These are phyloP conservation scores for Drosophila arawakana DNA, from an alignment of 1,140 invertebrate species.

Conservation along the genomic window DNA sequence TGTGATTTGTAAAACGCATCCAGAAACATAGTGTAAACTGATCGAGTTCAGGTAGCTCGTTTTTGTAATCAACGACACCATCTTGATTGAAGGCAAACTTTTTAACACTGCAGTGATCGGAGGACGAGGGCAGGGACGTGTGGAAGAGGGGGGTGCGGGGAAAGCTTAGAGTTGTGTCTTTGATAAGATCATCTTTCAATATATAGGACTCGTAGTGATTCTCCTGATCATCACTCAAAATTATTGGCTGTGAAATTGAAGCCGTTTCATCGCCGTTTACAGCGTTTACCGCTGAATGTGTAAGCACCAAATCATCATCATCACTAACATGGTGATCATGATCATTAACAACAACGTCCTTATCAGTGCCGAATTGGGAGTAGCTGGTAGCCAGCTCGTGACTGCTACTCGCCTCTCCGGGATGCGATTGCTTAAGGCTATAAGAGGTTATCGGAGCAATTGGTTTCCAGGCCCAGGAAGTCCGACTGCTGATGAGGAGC, in stretches of 20 bases:
- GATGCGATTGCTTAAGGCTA: constrained; percentile 79
- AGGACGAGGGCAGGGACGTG: constrained; percentile 1
- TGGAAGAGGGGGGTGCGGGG: constrained; percentile 45
- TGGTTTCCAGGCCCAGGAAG: constrained; percentile 71
- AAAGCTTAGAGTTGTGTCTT: constrained; percentile 45
- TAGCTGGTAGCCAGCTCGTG: constrained; percentile 65
- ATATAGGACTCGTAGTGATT: constrained; percentile 72
- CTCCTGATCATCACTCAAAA: constrained; percentile 44
- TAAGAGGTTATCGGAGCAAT: constrained; percentile 65
- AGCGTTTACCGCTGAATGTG: constrained; percentile 16
- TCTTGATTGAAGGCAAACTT: constrained; percentile 84
- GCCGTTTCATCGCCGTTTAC: constrained; percentile 22
- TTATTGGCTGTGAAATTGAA: constrained; percentile 32
- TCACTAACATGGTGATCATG: constrained; percentile 18
- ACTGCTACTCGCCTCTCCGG: constrained; percentile 68
- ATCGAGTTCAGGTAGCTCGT: constrained; percentile 89
- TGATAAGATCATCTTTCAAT: constrained; percentile 45
- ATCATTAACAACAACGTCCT: constrained; percentile 4
- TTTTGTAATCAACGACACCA: constrained; percentile 88
- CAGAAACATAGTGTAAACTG: constrained; percentile 93
- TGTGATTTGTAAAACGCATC: constrained; percentile 92
- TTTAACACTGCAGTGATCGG: constrained; percentile 76
- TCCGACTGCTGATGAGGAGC: not conserved
- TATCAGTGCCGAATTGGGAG: constrained; percentile 44
- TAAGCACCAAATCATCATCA: constrained; percentile 17